A percentile compares a stretch with the other conserved stretches of the same genome.
Conservation (phyloP, 1,140 invertebrate genomes). For the Leguminivora glycinivorella region DNA sequence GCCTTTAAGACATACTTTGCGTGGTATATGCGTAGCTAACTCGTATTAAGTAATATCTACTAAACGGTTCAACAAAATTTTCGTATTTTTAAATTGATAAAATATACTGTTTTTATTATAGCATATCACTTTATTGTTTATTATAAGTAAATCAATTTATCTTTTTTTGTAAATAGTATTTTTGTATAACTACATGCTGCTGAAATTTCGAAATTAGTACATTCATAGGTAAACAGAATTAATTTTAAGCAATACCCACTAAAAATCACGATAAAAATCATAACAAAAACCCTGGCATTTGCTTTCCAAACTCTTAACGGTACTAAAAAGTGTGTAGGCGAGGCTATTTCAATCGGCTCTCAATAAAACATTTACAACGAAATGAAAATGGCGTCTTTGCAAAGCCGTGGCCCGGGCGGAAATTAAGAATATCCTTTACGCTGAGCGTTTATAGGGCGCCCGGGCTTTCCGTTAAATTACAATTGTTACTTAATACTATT, state of each 20-base stretch:
- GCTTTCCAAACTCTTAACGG: neutral
- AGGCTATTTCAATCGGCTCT: conserved; percentile 39
- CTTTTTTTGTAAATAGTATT: too few relatives aligned
- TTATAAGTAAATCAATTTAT: too few relatives aligned
- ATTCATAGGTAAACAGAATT: too few relatives aligned
- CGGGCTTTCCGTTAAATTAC: conserved; percentile 14
- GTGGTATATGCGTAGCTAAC: too few relatives aligned
- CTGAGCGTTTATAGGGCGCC: neutral
- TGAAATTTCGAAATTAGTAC: too few relatives aligned
- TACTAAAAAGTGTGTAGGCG: conserved; percentile 14
- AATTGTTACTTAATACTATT: neutral
- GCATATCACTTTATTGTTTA: too few relatives aligned
- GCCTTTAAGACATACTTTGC: too few relatives aligned
- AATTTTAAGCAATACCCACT: neutral
- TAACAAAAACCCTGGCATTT: neutral
- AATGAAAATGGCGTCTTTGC: conserved; percentile 31
- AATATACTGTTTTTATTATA: too few relatives aligned
- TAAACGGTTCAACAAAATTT: too few relatives aligned
- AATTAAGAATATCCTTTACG: conserved; percentile 45
- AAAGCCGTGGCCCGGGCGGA: conserved; percentile 32
- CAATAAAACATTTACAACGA: conserved; percentile 38
- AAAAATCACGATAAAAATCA: neutral
- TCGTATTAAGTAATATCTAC: too few relatives aligned
- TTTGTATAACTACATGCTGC: too few relatives aligned
- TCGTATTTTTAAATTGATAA: too few relatives aligned